These are phyloP conservation scores for Ashinkailepas kermadecensis DNA, from an alignment of 2,888 invertebrate species.

Conservation along the genomic window DNA sequence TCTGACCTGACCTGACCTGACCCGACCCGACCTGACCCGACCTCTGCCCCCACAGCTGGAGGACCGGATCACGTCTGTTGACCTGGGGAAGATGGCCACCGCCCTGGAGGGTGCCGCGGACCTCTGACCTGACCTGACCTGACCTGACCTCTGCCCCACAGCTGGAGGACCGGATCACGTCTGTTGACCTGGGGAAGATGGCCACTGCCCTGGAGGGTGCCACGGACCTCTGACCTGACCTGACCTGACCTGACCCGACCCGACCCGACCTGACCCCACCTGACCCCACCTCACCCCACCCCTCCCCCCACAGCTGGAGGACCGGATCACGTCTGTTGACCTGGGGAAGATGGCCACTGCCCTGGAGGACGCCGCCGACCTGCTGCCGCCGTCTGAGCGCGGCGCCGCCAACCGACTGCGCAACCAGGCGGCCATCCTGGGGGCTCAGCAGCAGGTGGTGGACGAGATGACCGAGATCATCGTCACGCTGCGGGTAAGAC, in stretches of 20 bases:
- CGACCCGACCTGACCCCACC: too few relatives aligned
- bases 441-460: slow-evolving; percentile 52
- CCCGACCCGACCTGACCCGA: not conserved
- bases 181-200: too few relatives aligned
- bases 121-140: too few relatives aligned
- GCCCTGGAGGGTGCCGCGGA: slow-evolving; percentile 41
- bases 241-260: too few relatives aligned
- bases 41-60: too few relatives aligned
- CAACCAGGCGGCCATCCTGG: slow-evolving; percentile 51
- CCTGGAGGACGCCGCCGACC: slow-evolving; percentile 40
- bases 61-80: slow-evolving; percentile 39
- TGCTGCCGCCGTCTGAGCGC: slow-evolving; percentile 32
- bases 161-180: too few relatives aligned
- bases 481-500: too few relatives aligned
- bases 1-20: too few relatives aligned
- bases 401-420: slow-evolving; percentile 24
- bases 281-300: too few relatives aligned
- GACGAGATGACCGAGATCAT: not conserved
- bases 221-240: too few relatives aligned
- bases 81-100: slow-evolving; percentile 40
- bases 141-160: too few relatives aligned
- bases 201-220: too few relatives aligned
- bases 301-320: slow-evolving; percentile 9
- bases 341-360: slow-evolving; percentile 40
- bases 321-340: slow-evolving; percentile 41